Percentiles rank a stretch among this genome's conserved stretches.
phyloP scores from a whole-genome alignment of 2,797 vertebrate genomes.

The Sebastes kiyomatsui region DNA sequence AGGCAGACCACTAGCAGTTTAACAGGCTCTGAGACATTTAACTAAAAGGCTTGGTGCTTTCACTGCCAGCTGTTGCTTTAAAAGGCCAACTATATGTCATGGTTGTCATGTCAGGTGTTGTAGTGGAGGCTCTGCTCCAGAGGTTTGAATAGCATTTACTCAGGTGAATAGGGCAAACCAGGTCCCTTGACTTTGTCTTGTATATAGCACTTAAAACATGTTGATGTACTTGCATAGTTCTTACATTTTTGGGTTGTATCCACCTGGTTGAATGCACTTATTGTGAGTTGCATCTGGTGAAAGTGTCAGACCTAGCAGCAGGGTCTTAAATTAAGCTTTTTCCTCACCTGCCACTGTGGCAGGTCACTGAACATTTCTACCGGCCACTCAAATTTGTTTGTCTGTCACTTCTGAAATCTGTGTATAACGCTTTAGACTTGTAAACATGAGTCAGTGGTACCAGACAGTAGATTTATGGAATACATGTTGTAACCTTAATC shows the following conservation, averaged over 20 bases:
- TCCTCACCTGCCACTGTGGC: too few relatives aligned
- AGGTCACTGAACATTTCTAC: too few relatives aligned
- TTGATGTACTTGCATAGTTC: neutral
- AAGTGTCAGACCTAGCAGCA: neutral
- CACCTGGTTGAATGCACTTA: neutral
- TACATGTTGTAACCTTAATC: too few relatives aligned
- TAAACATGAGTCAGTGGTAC: too few relatives aligned
- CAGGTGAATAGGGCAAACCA: conserved; percentile 11
- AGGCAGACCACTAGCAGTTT: conserved; percentile 50
- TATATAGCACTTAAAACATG: neutral
- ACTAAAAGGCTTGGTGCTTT: conserved; percentile 44
- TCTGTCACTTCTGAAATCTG: too few relatives aligned
- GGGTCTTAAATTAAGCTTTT: too few relatives aligned
- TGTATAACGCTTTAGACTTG: too few relatives aligned
- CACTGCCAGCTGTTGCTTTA: conserved; percentile 51
- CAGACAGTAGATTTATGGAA: too few relatives aligned
- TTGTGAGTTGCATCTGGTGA: neutral
- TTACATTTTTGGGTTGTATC: neutral
- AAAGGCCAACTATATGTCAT: conserved; percentile 30
- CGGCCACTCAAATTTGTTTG: too few relatives aligned
- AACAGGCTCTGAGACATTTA: conserved; percentile 51
- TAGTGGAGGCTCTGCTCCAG: neutral
- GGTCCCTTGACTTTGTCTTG: conserved; percentile 6
- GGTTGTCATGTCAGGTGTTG: conserved; percentile 14
- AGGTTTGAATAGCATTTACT: conserved; percentile 14